Evolutionary conservation across 2,113 vertebrate species (phyloP), one percentile per base, ranked within the genome.

Genomic region (Alethe castanea): DNA sequence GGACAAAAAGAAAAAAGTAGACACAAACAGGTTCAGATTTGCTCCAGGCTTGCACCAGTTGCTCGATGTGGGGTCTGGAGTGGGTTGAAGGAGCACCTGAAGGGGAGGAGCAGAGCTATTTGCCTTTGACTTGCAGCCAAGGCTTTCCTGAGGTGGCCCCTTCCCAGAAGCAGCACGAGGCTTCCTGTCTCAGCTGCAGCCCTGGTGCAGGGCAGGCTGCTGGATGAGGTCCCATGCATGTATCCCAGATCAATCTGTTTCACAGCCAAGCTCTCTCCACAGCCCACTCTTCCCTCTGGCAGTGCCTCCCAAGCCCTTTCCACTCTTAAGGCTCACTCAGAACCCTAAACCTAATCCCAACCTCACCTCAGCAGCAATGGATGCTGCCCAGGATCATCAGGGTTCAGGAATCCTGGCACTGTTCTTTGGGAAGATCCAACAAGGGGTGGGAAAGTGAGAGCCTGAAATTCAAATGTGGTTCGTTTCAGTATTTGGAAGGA

Each of bases 1-100:
- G 8, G 19, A 9, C 9, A 25, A 54, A 31, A 33, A 54, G 11
- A 24, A 0, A 17, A 31, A 52, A 0, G 6, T 5, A 28, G 57
- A 38, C 36, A 22, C 35, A 40, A 13, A 29, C 23, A 20, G 14
- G 33, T 40, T 66, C 31, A 62, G 61, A n/a, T 62, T 19, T 61
- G 36, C 56, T 67, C 29, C 52, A 66, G 60, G 17, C 60, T 79
- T 74, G 26, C 47, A 74, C 3, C 70, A 71, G 33, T 28, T 62
- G n/a, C 70, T 79, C 47, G 2, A 0, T 71, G 36, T 66, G 57
- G 38, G 64, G 31, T 84, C 78, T 70, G 86, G 52, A 53, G 42
- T 57, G n/a, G 0, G 2, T 28, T 54, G 71, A 52, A 90, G 79
- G 31, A 78, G 42, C 60, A 90, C 82, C 86, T 95, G 57, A 77